Evolutionary conservation across 1,140 invertebrate genomes (phyloP), one percentile per base, ranked within the genome.

Genomic region (Drosophila rhopaloa): DNA sequence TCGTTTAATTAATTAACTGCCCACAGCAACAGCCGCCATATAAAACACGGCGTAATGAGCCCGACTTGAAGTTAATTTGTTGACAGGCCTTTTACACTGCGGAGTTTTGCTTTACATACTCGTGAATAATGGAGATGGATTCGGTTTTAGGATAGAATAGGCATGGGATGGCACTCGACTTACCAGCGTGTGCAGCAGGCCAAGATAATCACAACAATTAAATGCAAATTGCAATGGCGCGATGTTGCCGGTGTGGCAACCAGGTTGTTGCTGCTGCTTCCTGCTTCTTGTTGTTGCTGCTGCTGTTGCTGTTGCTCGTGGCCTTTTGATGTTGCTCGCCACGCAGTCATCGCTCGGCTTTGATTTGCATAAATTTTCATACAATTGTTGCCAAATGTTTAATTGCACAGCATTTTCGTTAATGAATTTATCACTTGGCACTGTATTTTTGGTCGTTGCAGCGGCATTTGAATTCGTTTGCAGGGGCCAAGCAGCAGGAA

Each of bases 181-280:
- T 79, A 91, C 88, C 88, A 84, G 58, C 83, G 83, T 84, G 89
- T 91, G 88, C 89, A 90, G 74, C 88, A 91, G 83, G 88, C 88
- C 89, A 91, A 91, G 89, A 91, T 91, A 91, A 91, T 91, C 83
- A 91, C 83, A 91, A 91, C 79, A 91, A 91, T 91, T 91, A 91
- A 88, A 91, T 91, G 88, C 88, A 91, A 91, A 91, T 91, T 85
- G 83, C 68, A 83, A 80, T 81, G 85, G 48, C 65, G 76, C 60
- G 73, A 74, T 51, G 78, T 58, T 40, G 72, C 38, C 19, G 74
- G 66, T 73, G 83, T 76, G 48, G 59, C 73, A 68, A 82, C 61
- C 47, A 66, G 54, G 65, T 29, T 81, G 76, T 56, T 76, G 53
- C 13, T 79, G 63, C 43, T 57, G 51, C 61, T 66, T 68, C 47